Percentiles rank a stretch among this genome's conserved stretches.
Conservation (phyloP, 2,113 vertebrate species). For the Odontophorus gujanensis region DNA sequence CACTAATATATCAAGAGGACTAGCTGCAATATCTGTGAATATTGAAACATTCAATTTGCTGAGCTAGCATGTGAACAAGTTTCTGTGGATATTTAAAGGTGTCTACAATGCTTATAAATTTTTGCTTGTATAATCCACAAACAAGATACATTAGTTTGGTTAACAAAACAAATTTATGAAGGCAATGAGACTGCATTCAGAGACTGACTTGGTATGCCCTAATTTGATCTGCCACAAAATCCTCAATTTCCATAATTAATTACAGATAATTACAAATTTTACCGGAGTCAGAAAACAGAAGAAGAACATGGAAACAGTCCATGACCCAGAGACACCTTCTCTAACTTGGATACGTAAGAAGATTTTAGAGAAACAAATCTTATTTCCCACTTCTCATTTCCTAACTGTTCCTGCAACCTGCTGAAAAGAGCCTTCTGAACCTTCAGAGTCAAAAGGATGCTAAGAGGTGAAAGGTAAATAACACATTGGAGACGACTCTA, state of each 20-base stretch:
- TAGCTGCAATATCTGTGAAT: conserved; percentile 11
- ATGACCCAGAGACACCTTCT: not conserved
- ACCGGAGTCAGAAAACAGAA: not conserved
- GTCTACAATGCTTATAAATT: not conserved
- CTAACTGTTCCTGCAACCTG: not conserved
- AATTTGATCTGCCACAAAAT: not conserved
- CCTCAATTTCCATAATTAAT: not conserved
- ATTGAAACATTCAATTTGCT: conserved; percentile 17
- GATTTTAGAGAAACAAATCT: not conserved
- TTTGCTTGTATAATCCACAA: not conserved
- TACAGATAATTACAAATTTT: not conserved
- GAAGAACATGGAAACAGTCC: not conserved
- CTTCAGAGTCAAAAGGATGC: not conserved
- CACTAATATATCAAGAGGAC: not conserved
- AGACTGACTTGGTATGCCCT: not conserved
- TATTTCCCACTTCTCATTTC: not conserved
- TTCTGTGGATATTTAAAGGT: conserved; percentile 5
- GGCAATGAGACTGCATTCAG: not conserved
- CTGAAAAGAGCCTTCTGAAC: not conserved
- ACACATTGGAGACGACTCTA: not conserved
- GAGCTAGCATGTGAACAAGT: not conserved
- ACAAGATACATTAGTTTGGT: not conserved
- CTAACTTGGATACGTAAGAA: not conserved
- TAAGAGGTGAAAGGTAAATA: not conserved
- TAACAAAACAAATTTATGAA: not conserved